These are phyloP conservation scores for Scotopteryx bipunctaria DNA, from an alignment of 2,888 invertebrate genomes.

Conservation along the genomic window DNA sequence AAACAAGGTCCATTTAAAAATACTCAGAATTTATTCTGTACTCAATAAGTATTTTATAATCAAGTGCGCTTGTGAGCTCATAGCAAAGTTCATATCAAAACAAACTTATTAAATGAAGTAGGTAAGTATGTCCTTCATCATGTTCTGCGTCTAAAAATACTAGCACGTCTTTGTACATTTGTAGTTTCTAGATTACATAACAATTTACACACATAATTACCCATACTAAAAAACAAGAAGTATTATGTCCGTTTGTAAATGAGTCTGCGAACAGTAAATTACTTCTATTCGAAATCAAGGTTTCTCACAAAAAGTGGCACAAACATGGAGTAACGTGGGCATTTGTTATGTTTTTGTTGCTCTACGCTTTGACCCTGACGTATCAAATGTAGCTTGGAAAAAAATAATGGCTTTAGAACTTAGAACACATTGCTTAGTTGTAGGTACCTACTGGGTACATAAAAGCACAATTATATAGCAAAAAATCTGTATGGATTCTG, in stretches of 20 bases:
- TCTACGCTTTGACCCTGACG: slow-evolving; percentile 13
- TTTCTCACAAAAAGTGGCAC: slow-evolving; percentile 12
- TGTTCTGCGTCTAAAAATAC: too few relatives aligned
- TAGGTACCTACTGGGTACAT: background rate
- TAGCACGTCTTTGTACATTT: background rate
- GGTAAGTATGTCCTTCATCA: slow-evolving; percentile 1
- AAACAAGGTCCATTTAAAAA: too few relatives aligned
- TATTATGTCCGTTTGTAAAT: slow-evolving; percentile 6
- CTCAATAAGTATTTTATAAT: too few relatives aligned
- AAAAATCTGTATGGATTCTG: too few relatives aligned
- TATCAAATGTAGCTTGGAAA: slow-evolving; percentile 3
- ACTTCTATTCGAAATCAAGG: slow-evolving; percentile 7
- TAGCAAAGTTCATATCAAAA: too few relatives aligned
- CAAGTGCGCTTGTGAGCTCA: too few relatives aligned
- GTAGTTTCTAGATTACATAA: background rate
- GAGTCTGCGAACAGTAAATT: slow-evolving; percentile 1
- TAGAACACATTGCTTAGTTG: background rate
- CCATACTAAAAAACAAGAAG: slow-evolving; percentile 4
- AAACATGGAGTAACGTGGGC: slow-evolving; percentile 1
- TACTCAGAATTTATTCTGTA: too few relatives aligned
- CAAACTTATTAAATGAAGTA: too few relatives aligned
- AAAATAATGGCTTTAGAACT: background rate
- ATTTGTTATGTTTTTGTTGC: slow-evolving; percentile 13
- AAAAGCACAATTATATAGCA: background rate
- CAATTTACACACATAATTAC: slow-evolving; percentile 11